Evolutionary conservation across 2,113 vertebrate genomes (phyloP).

Genomic region (Morphnarchus princeps): DNA sequence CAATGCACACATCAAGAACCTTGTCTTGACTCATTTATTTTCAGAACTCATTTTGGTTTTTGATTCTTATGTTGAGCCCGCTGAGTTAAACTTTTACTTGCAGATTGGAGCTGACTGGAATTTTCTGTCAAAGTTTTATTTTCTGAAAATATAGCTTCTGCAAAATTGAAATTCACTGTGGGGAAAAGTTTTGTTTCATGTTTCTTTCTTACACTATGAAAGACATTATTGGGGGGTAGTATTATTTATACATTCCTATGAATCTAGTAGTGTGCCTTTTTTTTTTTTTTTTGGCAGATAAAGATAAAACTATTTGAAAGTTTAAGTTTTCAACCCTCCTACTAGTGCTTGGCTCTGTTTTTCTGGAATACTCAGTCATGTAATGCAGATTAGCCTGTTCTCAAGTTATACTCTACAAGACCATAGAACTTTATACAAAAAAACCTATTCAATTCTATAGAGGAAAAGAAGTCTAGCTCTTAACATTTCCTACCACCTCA

Average conservation of each 20-base stretch:
- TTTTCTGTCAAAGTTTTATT: not conserved
- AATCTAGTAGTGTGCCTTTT: not conserved
- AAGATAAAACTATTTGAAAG: not conserved
- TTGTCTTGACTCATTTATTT: not conserved
- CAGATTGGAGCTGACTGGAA: not conserved
- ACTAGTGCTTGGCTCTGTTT: not conserved
- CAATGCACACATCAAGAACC: not conserved
- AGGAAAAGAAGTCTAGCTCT: not conserved
- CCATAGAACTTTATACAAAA: not conserved
- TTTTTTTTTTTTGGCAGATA: not conserved
- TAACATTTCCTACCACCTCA: not conserved
- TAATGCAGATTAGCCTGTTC: not conserved
- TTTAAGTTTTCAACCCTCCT: not conserved
- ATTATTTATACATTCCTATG: not conserved
- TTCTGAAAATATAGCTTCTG: not conserved
- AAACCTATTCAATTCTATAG: not conserved
- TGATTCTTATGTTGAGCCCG: not conserved
- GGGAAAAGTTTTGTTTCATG: not conserved
- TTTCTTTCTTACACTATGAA: not conserved
- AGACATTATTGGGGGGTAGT: fast-evolving
- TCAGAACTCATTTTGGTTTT: not conserved
- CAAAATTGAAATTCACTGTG: not conserved
- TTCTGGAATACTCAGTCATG: not conserved
- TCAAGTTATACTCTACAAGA: not conserved
- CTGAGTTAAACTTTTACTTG: not conserved